Base-by-base conservation (phyloP, 2,888 invertebrate species). In the Dinocampus coccinellae region DNA sequence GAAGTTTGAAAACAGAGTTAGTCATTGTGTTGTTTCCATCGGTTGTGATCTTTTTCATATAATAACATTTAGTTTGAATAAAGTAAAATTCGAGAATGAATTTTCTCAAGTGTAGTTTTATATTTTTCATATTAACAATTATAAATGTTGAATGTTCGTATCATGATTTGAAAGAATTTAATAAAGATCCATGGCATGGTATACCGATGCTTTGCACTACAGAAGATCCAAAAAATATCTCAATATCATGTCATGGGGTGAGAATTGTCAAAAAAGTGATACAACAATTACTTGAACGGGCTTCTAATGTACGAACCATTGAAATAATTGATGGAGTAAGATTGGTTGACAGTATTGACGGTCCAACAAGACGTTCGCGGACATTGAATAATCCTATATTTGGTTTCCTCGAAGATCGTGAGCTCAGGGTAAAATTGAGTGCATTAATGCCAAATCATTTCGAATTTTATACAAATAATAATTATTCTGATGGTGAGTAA, bases 381-480 rank as follows among this genome's bases (percentile, higher is more conserved):
- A 88, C 69, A 84, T 88, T 83, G 36, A 80, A 83, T 72, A 91
- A 90, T 7, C 88, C 91, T 10, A 87, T 94, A 80, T 90, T 93
- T 16, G 91, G 90, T 79, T 94, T 94, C 79, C 85, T 95, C 2
- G 90, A 92, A 81, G 92, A 90, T 1, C 93, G 94, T 76, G 95
- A 95, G 82, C 83, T 95, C 16, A 91, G 92, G 81, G 92, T 95
- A 72, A 93, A 91, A 80, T 86, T 95, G 67, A 91, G 92, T 0
- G 92, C 92, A 81, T 85, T 95, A 75, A 89, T 94, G 73, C 92
- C 93, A 9, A 91, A 91, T 22, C 92, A 92, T 75, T 87, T 93
- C 71, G 91, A 91, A 78, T 89, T 89, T 55, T 90, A 91, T 4
- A 85, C 93, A 0, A 86, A 89, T 22, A 90, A 90, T 70, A 89